phyloP scores from a whole-genome alignment of 2,888 invertebrate genomes.

The Ypsolopha scabrella region DNA sequence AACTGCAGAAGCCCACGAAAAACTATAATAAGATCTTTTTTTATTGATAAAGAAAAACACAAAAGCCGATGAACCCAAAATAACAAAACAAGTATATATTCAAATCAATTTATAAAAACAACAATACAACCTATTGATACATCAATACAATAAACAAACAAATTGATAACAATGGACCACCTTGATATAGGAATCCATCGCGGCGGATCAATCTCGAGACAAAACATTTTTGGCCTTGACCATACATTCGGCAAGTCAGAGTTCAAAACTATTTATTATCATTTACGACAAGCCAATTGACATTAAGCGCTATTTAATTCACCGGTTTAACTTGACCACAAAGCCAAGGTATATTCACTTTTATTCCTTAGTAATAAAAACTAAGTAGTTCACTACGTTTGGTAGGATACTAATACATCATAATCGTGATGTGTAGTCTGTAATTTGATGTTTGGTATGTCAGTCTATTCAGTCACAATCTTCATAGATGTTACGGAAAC shows the following conservation, averaged over 20 bases:
- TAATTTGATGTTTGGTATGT: slow-evolving; percentile 1
- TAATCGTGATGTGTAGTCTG: slow-evolving; percentile 2
- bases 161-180: neutral
- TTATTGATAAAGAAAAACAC: too few species aligned
- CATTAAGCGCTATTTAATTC: slow-evolving; percentile 11
- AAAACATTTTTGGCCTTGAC: slow-evolving; percentile 35
- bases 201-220: slow-evolving; percentile 21
- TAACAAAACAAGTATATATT: too few species aligned
- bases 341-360: too few species aligned
- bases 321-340: neutral
- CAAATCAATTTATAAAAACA: too few species aligned
- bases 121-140: too few species aligned
- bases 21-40: too few species aligned
- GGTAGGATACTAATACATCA: neutral
- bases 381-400: too few species aligned
- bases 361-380: too few species aligned
- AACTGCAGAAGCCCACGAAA: too few species aligned
- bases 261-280: slow-evolving; percentile 45
- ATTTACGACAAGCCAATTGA: slow-evolving; percentile 30
- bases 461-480: neutral
- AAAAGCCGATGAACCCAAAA: too few species aligned
- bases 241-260: slow-evolving; percentile 28
- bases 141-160: too few species aligned
- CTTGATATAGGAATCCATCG: slow-evolving; percentile 12
- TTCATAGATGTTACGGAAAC: neutral